These are phyloP conservation scores for Pionites leucogaster DNA, from an alignment of 2,113 vertebrate species.

Conservation along the genomic window DNA sequence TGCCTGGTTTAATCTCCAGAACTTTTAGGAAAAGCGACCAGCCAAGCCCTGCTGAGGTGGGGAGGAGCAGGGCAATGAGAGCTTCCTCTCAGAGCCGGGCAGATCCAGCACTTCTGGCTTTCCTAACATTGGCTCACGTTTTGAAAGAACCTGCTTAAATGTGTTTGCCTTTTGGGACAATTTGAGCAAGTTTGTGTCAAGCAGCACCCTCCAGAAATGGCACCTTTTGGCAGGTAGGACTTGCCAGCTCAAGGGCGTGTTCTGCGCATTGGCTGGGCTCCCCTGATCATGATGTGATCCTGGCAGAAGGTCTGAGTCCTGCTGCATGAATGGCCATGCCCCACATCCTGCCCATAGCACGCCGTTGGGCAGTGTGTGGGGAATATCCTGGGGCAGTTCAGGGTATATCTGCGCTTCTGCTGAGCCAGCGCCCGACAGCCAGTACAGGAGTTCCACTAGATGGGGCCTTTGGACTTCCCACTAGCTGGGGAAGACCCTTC, in stretches of 20 bases:
- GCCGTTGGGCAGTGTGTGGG: neutral
- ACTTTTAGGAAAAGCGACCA: neutral
- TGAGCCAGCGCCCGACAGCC: neutral
- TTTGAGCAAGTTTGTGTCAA: neutral
- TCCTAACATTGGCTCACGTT: neutral
- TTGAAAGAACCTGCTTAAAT: neutral
- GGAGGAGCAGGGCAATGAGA: neutral
- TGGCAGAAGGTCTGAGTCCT: neutral
- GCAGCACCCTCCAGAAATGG: neutral
- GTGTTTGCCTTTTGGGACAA: neutral
- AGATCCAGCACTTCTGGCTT: neutral
- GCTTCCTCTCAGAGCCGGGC: neutral
- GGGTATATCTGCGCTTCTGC: neutral
- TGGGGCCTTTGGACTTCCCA: neutral
- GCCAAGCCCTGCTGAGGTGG: neutral
- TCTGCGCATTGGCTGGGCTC: rapidly evolving
- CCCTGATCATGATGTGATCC: rapidly evolving
- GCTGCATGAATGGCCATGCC: neutral
- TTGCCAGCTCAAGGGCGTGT: neutral
- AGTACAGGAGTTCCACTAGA: neutral
- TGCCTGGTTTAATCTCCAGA: neutral
- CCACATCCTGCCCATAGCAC: neutral
- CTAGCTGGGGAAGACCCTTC: rapidly evolving
- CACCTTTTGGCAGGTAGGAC: neutral
- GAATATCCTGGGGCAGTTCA: neutral